phyloP scores from a whole-genome alignment of 2,113 vertebrate genomes.

The Dissostichus mawsoni region DNA sequence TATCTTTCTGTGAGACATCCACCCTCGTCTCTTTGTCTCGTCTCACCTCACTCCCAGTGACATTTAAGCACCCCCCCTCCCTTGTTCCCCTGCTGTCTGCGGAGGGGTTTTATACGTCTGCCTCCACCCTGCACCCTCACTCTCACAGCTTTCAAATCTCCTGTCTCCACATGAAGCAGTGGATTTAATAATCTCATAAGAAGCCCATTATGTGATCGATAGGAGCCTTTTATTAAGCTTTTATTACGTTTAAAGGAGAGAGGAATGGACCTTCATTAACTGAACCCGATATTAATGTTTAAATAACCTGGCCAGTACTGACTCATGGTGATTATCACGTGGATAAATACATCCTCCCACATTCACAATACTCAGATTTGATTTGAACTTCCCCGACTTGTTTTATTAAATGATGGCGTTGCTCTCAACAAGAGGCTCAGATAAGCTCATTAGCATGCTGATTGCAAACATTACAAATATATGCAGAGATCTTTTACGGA shows the following conservation, averaged over 20 bases:
- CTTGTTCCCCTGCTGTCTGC: constrained; percentile 38
- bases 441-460: neutral
- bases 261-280: neutral
- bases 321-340: neutral
- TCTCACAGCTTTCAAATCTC: neutral
- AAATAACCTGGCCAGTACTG: constrained; percentile 7
- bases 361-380: neutral
- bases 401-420: neutral
- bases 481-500: neutral
- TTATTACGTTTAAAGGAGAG: constrained; percentile 9
- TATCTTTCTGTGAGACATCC: neutral
- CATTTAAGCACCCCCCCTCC: constrained; percentile 53
- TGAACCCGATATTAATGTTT: constrained; percentile 18
- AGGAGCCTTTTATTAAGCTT: constrained; percentile 11
- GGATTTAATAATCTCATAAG: constrained; percentile 23
- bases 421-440: neutral
- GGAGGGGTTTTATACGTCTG: neutral
- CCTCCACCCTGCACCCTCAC: neutral
- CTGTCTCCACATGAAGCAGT: neutral
- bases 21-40: constrained; percentile 49
- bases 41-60: constrained; percentile 54
- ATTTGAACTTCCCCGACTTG: neutral
- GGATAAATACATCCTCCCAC: neutral
- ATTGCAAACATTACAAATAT: neutral
- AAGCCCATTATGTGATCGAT: neutral